Evolutionary conservation across 2,113 vertebrate genomes (phyloP).

Genomic region (Thryonomys swinderianus): DNA sequence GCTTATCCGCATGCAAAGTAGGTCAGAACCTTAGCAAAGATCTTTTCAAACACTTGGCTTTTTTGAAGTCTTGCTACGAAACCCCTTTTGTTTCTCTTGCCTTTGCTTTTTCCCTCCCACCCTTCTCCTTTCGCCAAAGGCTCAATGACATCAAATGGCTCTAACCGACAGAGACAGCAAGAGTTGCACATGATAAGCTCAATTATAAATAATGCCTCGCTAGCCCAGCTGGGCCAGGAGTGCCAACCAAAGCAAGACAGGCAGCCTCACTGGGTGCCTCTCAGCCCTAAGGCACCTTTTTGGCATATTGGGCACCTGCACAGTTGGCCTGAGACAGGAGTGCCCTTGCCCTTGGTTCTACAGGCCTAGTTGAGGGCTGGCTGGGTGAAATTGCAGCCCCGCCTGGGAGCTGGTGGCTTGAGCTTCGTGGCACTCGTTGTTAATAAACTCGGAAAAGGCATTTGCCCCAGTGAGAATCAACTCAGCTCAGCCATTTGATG

Average conservation of each 20-base stretch:
- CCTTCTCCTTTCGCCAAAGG: slow-evolving; percentile 63
- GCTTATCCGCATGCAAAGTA: slow-evolving; percentile 75
- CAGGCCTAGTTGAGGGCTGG: rapidly evolving
- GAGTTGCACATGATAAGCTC: slow-evolving; percentile 61
- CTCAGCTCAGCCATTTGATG: neutral
- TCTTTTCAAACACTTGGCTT: slow-evolving; percentile 48
- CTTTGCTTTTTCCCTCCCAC: slow-evolving; percentile 60
- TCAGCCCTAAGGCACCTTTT: neutral
- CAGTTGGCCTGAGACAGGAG: neutral
- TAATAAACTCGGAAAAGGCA: neutral
- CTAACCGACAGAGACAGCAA: neutral
- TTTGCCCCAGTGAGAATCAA: neutral
- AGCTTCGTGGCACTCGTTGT: neutral
- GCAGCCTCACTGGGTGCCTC: neutral
- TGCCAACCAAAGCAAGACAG: neutral
- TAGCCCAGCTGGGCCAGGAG: slow-evolving; percentile 26
- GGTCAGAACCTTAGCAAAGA: slow-evolving; percentile 75
- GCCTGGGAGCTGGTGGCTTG: neutral
- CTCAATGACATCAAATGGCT: slow-evolving; percentile 67
- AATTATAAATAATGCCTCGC: slow-evolving; percentile 60
- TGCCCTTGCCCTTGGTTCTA: rapidly evolving
- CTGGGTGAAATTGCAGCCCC: neutral
- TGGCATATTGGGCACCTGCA: neutral
- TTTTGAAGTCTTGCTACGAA: slow-evolving; percentile 73
- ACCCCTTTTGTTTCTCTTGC: slow-evolving; percentile 12